Base-by-base conservation (phyloP, 2,113 vertebrate genomes). In the Lutjanus erythropterus region DNA sequence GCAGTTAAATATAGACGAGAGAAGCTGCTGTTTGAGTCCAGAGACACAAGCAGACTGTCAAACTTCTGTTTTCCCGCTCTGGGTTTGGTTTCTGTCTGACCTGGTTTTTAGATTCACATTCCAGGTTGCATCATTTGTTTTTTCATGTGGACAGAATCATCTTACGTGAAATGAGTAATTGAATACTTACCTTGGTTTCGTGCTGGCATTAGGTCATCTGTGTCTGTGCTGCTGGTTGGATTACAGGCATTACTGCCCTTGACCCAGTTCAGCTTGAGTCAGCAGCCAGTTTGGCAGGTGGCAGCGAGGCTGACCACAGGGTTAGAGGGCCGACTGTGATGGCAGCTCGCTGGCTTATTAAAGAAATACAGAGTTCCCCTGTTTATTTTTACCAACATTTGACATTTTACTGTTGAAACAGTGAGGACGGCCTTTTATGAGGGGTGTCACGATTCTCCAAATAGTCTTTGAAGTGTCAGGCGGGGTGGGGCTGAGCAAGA, bases 261-360 rank as follows among this genome's bases (percentile, higher is more conserved):
- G 81, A 71, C 81, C 84, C 68, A 66, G 27, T 76, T 75, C 14
- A 29, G 58, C 10, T 15, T 12, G 75, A 21, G 31, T 35, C 35
- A 25, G 21, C 9, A 2, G 66, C 67, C 50, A 16, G 56, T 72
- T 49, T 14, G 29, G 31, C 15, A 11, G 25, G 19, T 29, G 69
- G 42, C 49, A 37, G 31, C 16, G 25, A 0, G 39, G 69, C 29
- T 73, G 60, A 67, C 60, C 42, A 5, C 21, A 59, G 73, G 80
- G 42, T 49, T 19, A 15, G 70, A 44, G 25, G 58, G 58, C 18
- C 5, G 2, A 15, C 74, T 66, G 33, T 2, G n/a, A n/a, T n/a
- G 44, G 23, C 42, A n/a, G 31, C 25, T 41, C 65, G 52, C 31
- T 56, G 31, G 39, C 46, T 69, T 61, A 23, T 46, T 27, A 73